phyloP scores from a whole-genome alignment of 2,888 invertebrate genomes.

The Parelbella ahira region DNA sequence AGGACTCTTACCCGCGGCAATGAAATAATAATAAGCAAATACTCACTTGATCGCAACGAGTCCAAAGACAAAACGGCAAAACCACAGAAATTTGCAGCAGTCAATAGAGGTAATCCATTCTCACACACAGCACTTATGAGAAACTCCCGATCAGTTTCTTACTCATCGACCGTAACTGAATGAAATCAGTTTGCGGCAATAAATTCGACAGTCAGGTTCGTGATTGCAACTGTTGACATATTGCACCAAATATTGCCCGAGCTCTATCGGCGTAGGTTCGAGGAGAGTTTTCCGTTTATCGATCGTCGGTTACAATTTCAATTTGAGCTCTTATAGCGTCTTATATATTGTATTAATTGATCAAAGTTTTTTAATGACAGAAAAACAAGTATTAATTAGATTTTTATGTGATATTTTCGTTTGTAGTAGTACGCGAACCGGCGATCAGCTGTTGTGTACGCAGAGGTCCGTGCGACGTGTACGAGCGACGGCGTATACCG shows the following conservation, averaged over 20 bases:
- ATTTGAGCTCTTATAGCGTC: conserved; percentile 25
- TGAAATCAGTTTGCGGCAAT: conserved; percentile 24
- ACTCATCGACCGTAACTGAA: conserved; percentile 29
- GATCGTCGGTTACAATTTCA: conserved; percentile 29
- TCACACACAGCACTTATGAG: conserved; percentile 53
- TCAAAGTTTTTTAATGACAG: no score
- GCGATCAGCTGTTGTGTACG: conserved; percentile 63
- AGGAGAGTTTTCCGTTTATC: conserved; percentile 28
- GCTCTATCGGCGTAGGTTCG: conserved; percentile 32
- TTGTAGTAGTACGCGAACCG: no score
- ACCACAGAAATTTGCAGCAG: conserved; percentile 48
- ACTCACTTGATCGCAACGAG: conserved; percentile 51
- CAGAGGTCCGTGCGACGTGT: conserved; percentile 39
- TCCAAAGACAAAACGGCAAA: conserved; percentile 43
- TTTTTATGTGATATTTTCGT: conserved; percentile 44
- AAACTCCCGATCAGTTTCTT: conserved; percentile 34
- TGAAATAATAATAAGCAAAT: no score
- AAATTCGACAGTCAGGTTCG: conserved; percentile 29
- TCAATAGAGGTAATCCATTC: conserved; percentile 60
- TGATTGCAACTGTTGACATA: conserved; percentile 55
- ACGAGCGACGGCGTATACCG: conserved; percentile 56
- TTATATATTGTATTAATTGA: no score
- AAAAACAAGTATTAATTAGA: conserved; percentile 9
- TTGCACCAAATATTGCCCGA: conserved; percentile 60
- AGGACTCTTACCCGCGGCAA: no score